These are phyloP conservation scores for Drosophila anomelani DNA, from an alignment of 2,888 invertebrate species.

Conservation along the genomic window DNA sequence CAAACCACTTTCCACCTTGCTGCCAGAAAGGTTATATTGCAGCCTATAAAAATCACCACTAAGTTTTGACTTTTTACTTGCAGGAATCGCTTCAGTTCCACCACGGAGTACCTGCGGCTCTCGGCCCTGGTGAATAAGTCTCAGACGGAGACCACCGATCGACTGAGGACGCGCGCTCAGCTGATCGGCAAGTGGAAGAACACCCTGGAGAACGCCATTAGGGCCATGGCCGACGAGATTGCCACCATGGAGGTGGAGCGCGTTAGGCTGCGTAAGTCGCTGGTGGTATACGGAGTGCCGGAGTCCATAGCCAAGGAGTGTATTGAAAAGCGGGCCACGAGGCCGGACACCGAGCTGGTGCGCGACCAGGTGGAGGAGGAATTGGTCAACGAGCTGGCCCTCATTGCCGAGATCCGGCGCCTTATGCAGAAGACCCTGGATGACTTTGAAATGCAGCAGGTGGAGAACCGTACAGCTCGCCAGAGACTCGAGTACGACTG, in stretches of 20 bases:
- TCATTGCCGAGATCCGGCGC: constrained; percentile 89
- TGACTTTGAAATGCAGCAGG: constrained; percentile 89
- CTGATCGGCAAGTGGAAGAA: constrained; percentile 91
- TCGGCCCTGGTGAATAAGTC: constrained; percentile 88
- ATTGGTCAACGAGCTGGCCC: constrained; percentile 89
- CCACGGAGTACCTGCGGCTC: constrained; percentile 88
- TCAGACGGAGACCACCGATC: constrained; percentile 88
- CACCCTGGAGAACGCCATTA: constrained; percentile 89
- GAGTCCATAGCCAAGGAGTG: constrained; percentile 92
- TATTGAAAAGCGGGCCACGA: constrained; percentile 88
- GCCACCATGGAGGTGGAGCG: constrained; percentile 88
- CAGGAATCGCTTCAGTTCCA: constrained; percentile 87
- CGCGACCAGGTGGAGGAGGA: constrained; percentile 92
- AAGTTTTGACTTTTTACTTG: neutral
- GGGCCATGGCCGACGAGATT: constrained; percentile 89
- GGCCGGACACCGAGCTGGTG: constrained; percentile 90
- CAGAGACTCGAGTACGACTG: constrained; percentile 94
- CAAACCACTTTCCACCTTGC: no score
- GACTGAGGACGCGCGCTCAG: constrained; percentile 88
- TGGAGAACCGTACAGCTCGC: constrained; percentile 92
- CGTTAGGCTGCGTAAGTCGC: constrained; percentile 88
- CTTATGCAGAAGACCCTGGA: constrained; percentile 87
- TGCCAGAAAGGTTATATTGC: no score
- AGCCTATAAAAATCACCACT: neutral
- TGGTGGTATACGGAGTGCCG: constrained; percentile 88